Conservation (phyloP, 2,888 invertebrate species). For the Thyatira batis region DNA sequence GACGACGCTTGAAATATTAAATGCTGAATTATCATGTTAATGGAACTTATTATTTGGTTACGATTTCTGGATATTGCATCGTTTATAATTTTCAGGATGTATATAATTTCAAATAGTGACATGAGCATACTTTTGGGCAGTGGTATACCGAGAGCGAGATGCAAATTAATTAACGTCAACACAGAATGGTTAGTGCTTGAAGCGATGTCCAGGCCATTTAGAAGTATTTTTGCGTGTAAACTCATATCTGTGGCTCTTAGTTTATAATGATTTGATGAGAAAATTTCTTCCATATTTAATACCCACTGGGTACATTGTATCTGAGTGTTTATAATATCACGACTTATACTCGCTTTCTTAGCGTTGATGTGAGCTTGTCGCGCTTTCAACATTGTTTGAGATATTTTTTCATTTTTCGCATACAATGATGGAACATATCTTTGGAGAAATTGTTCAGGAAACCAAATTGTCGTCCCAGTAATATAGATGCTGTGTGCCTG, state of each 20-base stretch:
- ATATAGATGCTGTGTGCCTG: conserved; percentile 90
- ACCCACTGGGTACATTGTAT: conserved; percentile 63
- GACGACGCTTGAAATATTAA: conserved; percentile 88
- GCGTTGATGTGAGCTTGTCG: conserved; percentile 81
- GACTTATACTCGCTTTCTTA: conserved; percentile 82
- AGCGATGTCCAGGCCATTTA: conserved; percentile 86
- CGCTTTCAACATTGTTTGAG: conserved; percentile 69
- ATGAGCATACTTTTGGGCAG: conserved; percentile 89
- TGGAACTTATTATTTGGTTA: conserved; percentile 86
- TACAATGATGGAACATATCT: conserved; percentile 83
- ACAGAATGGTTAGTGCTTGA: conserved; percentile 83
- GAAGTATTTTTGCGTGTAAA: conserved; percentile 63
- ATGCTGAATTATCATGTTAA: conserved; percentile 90
- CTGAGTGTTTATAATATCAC: conserved; percentile 82
- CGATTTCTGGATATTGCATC: conserved; percentile 86
- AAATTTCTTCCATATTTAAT: conserved; percentile 62
- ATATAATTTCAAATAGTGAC: conserved; percentile 90
- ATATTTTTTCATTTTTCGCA: conserved; percentile 73
- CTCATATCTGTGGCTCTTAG: conserved; percentile 73
- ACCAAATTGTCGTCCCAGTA: conserved; percentile 91
- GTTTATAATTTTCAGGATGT: conserved; percentile 90
- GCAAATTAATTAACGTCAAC: conserved; percentile 84
- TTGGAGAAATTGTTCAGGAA: conserved; percentile 90
- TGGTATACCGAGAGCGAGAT: conserved; percentile 87
- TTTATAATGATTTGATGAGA: conserved; percentile 59